Evolutionary conservation across 2,797 vertebrate genomes (phyloP), one percentile per base, ranked within the genome.

Genomic region (Silurus lanzhouensis): DNA sequence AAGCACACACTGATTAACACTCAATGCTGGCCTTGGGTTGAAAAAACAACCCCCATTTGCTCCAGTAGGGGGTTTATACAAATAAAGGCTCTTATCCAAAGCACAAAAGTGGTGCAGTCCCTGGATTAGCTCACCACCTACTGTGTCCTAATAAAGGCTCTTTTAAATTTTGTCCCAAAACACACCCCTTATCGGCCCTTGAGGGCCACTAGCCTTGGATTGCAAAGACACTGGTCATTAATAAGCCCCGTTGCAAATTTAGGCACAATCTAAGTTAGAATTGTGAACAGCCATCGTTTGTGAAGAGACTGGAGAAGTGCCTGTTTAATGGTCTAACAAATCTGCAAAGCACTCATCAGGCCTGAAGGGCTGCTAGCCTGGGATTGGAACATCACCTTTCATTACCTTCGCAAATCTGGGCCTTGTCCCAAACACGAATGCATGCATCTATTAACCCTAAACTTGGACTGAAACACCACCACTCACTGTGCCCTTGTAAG

Each of bases 51-150:
- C 44, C 64, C 17, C 52, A 61, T 68, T 85, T 81, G 76, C 71
- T 57, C 77, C 88, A 90, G 77, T 78, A 75, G 83, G 87, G 87
- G 60, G 76, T 72, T 68, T 81, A 61, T 52, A 20, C 60, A 75
- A 83, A 86, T 64, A 85, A 55, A 75, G 86, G 70, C 68, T 81
- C 67, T 48, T 27, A 85, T 66, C 85, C 83, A 83, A 83, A 84
- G 58, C 86, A 83, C 86, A 84, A 85, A 82, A 25, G 61, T 17
- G 22, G 22, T 80, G 13, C 44, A 17, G 25, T 60, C 48, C 17
- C 10, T 66, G 52, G 48, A 82, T 14, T 2, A 19, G 2, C 80
- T 82, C 66, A 22, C 25, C 66, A 82, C 25, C 52, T 38, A 70
- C 80, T 70, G 66, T 70, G 66, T 58, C 66, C 52, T 70, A 70